Base-by-base conservation (phyloP, 2,888 invertebrate genomes). In the Dascillus cervinus region DNA sequence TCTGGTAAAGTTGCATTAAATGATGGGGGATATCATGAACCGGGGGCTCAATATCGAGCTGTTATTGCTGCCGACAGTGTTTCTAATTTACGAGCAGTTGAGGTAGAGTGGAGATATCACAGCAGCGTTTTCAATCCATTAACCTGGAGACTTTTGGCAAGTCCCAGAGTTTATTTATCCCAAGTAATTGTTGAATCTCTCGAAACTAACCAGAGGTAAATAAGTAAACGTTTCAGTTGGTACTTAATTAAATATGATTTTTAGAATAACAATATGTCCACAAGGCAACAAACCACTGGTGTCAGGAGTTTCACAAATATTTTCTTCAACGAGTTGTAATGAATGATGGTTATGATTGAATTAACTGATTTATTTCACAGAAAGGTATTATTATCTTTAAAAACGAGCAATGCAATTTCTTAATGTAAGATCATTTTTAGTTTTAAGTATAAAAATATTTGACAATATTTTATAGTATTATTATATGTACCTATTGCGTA, bases 91-190 rank as follows among this genome's bases (percentile, higher is more conserved):
- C 69, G 75, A 34, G 74, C 77, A 1, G 77, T 80, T 0, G 74
- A 81, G 42, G 74, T 87, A 1, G 75, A 79, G 49, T 89, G 86
- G 86, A 78, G 79, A 49, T 87, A 84, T 50, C 77, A 80, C 49
- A 80, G 81, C 2, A 85, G 79, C 40, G 60, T 84, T 11, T 73
- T 87, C 47, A 89, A 88, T 62, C 85, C 88, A 0, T 72, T 88
- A 42, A 87, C 88, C 0, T 89, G 89, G 88, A 70, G 89, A 34
- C 62, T 87, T 19, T 62, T 87, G 4, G 73, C 79, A 32, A 77
- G 77, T 3, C 83, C 89, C 0, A 75, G 78, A 41, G 77, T 87
- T 31, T 83, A 79, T 55, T 65, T 89, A 26, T 79, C 81, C 34
- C 77, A 77, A 39, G 64, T 89, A 21, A 73, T 74, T 25, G 66